Base-by-base conservation (phyloP, 2,113 vertebrate genomes). In the Cephalopterus ornatus region DNA sequence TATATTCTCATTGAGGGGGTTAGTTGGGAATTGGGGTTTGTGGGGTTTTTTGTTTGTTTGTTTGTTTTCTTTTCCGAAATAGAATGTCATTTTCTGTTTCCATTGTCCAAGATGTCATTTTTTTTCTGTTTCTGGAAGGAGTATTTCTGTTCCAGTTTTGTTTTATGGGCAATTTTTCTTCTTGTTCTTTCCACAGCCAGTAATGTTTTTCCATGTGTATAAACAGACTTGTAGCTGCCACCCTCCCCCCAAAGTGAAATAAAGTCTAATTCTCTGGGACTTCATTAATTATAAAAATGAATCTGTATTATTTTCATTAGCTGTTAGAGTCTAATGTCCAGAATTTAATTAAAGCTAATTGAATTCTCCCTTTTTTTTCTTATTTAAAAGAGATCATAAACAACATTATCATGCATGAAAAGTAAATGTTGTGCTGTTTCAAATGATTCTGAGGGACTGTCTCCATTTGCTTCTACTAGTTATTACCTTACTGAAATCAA, bases 301-400 rank as follows among this genome's bases (percentile, higher is more conserved):
- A 95, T 89, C 55, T 80, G 50, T 96, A 66, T 90, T 85, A 65
- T 93, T 96, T 92, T 95, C 73, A 92, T 85, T 95, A 91, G 22
- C 58, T 96, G 46, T 85, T 82, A 91, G 67, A 56, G 59, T 94
- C 77, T 91, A 88, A 94, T 94, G 92, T 20, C 59, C 44, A 88
- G 83, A 61, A 77, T 74, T 95, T 97, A 94, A 93, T 94, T 94
- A 90, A 95, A 95, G 65, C 76, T 93, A 91, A 97, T 82, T 89
- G 67, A 95, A 71, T 97, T 96, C 19, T 94, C 32, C 26, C 2
- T 70, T 92, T 92, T 92, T 73, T 82, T 94, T 66, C 80, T 94
- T 96, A 72, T 71, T 97, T 88, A 95, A 95, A 66, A 91, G 42
- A 93, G 53, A 72, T 85, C 46, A 87, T 96, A 95, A 96, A 95